These are phyloP conservation scores for Bufo bufo DNA, from an alignment of 2,113 vertebrate genomes.

Conservation along the genomic window DNA sequence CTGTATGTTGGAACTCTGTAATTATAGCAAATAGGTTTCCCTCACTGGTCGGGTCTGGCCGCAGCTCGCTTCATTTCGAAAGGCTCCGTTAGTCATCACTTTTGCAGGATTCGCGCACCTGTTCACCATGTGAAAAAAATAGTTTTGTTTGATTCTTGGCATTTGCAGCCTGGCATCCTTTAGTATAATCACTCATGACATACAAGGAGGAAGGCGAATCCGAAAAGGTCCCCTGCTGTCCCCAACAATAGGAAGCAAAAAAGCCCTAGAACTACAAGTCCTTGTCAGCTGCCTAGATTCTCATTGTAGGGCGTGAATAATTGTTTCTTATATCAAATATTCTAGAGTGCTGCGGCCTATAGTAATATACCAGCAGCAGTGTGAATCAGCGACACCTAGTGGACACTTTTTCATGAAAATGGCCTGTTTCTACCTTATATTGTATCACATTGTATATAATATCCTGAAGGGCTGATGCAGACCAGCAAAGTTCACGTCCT, in stretches of 20 bases:
- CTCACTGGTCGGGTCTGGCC: not conserved
- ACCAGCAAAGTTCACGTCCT: too few species aligned
- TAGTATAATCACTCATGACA: too few species aligned
- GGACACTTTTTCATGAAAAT: not conserved
- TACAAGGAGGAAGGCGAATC: too few species aligned
- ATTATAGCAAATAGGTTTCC: slow-evolving; percentile 59
- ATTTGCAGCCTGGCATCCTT: too few species aligned
- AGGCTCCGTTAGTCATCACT: not conserved
- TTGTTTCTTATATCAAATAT: too few species aligned
- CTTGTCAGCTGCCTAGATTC: not conserved
- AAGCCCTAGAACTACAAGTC: not conserved
- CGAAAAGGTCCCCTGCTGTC: too few species aligned
- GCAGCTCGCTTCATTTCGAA: not conserved
- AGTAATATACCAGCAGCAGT: not conserved
- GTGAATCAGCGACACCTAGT: not conserved
- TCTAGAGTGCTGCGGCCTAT: too few species aligned
- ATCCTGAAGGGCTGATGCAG: too few species aligned
- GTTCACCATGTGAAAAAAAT: not conserved
- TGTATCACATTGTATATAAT: too few species aligned
- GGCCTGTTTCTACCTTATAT: too few species aligned
- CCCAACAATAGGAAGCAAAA: too few species aligned
- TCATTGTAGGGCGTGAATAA: too few species aligned
- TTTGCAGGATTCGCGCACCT: slow-evolving; percentile 4
- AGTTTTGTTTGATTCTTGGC: slow-evolving; percentile 3
- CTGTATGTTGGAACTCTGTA: slow-evolving; percentile 55